These are phyloP conservation scores for Jordanella pulchra DNA, from an alignment of 2,797 vertebrate species.

Conservation along the genomic window DNA sequence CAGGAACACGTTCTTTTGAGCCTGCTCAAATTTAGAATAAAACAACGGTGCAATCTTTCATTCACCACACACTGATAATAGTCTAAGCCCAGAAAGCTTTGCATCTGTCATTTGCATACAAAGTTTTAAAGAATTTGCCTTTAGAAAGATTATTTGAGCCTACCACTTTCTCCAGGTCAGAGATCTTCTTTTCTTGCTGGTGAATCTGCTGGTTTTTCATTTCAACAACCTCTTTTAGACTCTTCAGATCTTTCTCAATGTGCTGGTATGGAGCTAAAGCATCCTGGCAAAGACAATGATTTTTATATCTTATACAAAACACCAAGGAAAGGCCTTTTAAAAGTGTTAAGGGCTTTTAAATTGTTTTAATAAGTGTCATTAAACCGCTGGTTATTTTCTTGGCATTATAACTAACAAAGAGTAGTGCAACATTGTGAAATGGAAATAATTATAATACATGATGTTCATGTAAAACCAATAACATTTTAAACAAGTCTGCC, in stretches of 20 bases:
- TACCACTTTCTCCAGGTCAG: constrained; percentile 95
- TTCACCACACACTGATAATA: constrained; percentile 29
- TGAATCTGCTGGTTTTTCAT: constrained; percentile 98
- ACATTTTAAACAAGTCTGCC: neutral
- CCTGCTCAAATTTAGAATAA: constrained; percentile 81
- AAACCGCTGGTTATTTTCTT: neutral
- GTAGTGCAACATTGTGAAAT: neutral
- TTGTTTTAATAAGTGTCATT: neutral
- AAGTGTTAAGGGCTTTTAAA: neutral
- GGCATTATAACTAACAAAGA: neutral
- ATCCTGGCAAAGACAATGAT: constrained; percentile 76
- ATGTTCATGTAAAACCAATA: neutral
- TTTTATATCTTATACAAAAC: neutral
- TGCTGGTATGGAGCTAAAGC: constrained; percentile 92
- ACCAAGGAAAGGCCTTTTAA: neutral
- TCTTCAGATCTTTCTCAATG: constrained; percentile 93
- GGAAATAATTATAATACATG: neutral
- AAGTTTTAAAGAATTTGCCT: neutral
- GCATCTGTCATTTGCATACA: neutral
- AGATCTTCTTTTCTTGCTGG: constrained; percentile 93
- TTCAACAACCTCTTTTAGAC: constrained; percentile 92
- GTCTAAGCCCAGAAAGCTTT: neutral
- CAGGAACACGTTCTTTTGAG: constrained; percentile 91
- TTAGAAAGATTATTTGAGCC: constrained; percentile 69
- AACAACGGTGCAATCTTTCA: constrained; percentile 65